Evolutionary conservation across 2,797 vertebrate species (phyloP).

Genomic region (Morelia viridis): DNA sequence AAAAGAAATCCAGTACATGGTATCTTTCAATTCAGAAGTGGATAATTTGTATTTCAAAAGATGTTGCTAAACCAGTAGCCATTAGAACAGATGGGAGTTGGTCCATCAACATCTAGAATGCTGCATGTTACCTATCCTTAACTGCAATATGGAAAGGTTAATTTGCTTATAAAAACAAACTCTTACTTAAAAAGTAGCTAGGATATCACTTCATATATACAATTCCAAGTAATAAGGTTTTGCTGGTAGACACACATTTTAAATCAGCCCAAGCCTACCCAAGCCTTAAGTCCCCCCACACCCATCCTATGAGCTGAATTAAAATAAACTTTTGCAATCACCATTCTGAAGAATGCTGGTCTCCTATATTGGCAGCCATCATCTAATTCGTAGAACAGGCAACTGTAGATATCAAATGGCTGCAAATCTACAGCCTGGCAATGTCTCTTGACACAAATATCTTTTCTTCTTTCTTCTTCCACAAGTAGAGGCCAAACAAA

Average conservation of each 20-base stretch:
- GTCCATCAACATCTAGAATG: not conserved
- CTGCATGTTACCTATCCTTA: not conserved
- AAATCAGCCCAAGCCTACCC: not conserved
- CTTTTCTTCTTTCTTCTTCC: not conserved
- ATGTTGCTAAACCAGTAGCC: not conserved
- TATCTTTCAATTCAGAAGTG: not conserved
- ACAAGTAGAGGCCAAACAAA: constrained; percentile 19
- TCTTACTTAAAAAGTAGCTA: not conserved
- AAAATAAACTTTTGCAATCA: constrained; percentile 32
- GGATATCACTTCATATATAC: not conserved
- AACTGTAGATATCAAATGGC: constrained; percentile 41
- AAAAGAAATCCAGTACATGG: not conserved
- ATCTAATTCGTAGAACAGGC: constrained; percentile 18
- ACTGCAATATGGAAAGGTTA: not conserved
- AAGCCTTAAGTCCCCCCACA: not conserved
- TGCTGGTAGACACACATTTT: not conserved
- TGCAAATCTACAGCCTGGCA: constrained; percentile 38
- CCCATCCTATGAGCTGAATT: not conserved
- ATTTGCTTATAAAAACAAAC: not conserved
- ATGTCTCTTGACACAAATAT: not conserved
- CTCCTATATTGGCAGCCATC: constrained; percentile 70
- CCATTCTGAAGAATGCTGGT: constrained; percentile 66
- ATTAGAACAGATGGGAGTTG: not conserved
- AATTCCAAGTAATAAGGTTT: not conserved
- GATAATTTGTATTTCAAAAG: not conserved